Evolutionary conservation across 2,797 vertebrate species (phyloP).

Genomic region (Sebastes kiyomatsui): DNA sequence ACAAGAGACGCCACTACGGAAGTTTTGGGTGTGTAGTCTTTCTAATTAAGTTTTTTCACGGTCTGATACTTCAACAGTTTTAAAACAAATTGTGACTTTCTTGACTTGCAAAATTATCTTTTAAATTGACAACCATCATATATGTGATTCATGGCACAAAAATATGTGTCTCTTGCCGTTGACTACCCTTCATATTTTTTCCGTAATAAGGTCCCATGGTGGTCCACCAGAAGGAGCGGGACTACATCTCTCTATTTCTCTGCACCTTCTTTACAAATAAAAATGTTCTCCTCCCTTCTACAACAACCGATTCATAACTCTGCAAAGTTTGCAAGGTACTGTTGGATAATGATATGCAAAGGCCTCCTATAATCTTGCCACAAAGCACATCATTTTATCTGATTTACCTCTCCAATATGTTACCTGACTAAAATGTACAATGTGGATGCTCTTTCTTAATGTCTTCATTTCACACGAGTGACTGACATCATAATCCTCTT

Average conservation of each 20-base stretch:
- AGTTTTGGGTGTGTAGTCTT: no score
- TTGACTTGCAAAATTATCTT: no score
- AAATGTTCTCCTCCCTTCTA: neutral
- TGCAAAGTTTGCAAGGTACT: neutral
- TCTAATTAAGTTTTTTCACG: no score
- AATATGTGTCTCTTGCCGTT: no score
- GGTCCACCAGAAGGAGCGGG: no score
- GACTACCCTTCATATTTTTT: no score
- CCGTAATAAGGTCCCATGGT: no score
- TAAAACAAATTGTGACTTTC: no score
- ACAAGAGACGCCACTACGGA: no score
- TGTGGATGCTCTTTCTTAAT: neutral
- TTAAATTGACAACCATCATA: no score
- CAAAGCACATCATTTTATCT: neutral
- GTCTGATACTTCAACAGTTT: no score
- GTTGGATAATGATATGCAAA: neutral
- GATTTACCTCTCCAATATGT: constrained; percentile 5
- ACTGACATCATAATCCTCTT: constrained; percentile 6
- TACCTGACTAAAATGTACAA: neutral
- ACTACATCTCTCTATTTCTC: neutral
- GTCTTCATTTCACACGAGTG: neutral
- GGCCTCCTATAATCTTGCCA: neutral
- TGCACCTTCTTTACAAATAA: neutral
- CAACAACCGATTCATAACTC: neutral
- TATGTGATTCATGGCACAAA: no score